A percentile compares a stretch with the other conserved stretches of the same genome.
phyloP scores from a whole-genome alignment of 2,113 vertebrate genomes.

The Leptosomus discolor region DNA sequence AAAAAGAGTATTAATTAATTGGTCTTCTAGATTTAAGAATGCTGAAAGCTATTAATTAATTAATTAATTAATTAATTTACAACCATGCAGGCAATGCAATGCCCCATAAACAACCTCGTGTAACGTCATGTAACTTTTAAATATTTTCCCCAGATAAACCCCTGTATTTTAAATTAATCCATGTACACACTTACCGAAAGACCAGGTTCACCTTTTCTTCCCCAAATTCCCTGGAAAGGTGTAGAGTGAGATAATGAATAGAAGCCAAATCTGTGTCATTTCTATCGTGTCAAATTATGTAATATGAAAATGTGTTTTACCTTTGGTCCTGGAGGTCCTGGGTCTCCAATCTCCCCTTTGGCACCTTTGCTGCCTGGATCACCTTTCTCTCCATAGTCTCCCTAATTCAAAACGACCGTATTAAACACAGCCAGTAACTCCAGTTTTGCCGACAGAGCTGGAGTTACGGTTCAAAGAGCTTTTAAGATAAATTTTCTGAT shows the following conservation, averaged over 20 bases:
- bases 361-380: constrained; percentile 81
- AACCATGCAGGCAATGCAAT: not conserved
- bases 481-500: not conserved
- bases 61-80: no score
- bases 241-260: constrained; percentile 1
- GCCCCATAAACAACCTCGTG: not conserved
- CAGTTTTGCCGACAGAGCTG: not conserved
- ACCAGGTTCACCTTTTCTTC: constrained; percentile 81
- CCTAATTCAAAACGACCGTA: constrained; percentile 59
- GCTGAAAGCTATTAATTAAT: not conserved
- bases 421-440: not conserved
- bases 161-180: not conserved
- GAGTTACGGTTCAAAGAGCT: not conserved
- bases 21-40: not conserved
- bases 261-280: not conserved
- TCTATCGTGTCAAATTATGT: not conserved
- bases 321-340: constrained; percentile 76
- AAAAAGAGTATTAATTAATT: constrained; percentile 1
- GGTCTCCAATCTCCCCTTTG: constrained; percentile 80
- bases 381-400: constrained; percentile 78
- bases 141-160: not conserved
- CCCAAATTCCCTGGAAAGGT: constrained; percentile 73
- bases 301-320: constrained; percentile 56
- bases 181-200: constrained; percentile 81
- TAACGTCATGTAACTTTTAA: not conserved